A percentile compares a stretch with the other conserved stretches of the same genome.
Evolutionary conservation across 2,888 invertebrate species (phyloP).

Genomic region (Thyatira batis): DNA sequence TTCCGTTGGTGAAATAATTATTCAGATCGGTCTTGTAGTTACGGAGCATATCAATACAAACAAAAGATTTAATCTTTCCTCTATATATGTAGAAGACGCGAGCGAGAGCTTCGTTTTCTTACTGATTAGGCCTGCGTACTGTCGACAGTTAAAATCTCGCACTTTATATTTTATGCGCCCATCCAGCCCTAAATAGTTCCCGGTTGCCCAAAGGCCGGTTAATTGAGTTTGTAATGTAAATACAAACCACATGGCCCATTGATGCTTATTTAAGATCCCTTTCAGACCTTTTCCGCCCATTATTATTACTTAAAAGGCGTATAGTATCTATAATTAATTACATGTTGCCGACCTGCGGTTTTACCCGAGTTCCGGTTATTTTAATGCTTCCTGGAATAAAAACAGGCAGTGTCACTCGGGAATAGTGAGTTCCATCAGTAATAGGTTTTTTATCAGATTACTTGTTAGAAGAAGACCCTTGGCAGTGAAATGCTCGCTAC

Average conservation of each 20-base stretch:
- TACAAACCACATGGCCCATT: slow-evolving; percentile 42
- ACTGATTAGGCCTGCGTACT: background rate
- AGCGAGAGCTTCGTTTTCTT: background rate
- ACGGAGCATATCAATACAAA: no score
- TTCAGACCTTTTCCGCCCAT: slow-evolving; percentile 17
- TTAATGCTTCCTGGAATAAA: no score
- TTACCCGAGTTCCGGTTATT: no score
- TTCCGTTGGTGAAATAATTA: no score
- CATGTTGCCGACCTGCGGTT: no score
- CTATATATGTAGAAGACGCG: background rate
- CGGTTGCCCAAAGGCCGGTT: slow-evolving; percentile 24
- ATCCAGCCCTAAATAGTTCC: slow-evolving; percentile 13
- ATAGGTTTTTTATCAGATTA: no score
- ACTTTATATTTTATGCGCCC: background rate
- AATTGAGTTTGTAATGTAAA: slow-evolving; percentile 39
- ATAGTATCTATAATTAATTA: slow-evolving; percentile 10
- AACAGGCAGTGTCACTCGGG: no score
- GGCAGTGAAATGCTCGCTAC: no score
- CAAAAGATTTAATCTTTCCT: no score
- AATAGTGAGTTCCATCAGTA: no score
- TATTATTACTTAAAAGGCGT: slow-evolving; percentile 18
- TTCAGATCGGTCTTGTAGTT: no score
- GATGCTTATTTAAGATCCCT: slow-evolving; percentile 26
- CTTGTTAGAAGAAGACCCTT: no score
- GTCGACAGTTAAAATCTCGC: background rate